Evolutionary conservation across 2,113 vertebrate species (phyloP), one percentile per base, ranked within the genome.

Genomic region (Oncorhynchus tshawytscha): DNA sequence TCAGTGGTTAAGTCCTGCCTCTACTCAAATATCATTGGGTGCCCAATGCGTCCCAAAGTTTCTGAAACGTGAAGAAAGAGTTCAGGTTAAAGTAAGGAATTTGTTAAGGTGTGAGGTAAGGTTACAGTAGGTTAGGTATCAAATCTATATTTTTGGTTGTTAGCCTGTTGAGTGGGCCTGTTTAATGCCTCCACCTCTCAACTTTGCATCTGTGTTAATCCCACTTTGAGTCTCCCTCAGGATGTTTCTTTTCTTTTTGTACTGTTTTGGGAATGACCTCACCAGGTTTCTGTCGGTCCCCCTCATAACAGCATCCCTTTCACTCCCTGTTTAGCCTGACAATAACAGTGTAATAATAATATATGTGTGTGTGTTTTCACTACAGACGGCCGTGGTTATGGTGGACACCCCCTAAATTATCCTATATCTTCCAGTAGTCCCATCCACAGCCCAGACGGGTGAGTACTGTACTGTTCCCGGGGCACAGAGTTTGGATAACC

Each of bases 391-490:
- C 76, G 29, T 18, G 65, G 75, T 67, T 84, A 85, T 9, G 83
- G 70, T 1, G 18, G 76, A 18, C 84, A 84, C 74, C 86, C 91
- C 75, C 95, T 95, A 70, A 80, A 82, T 0, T 57, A 91, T 22
- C 95, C 95, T 0, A 77, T 96, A 2, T 94, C 94, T 64, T 95
- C 93, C 83, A 94, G 94, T 90, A 96, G 95, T 75, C 95, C 96
- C 9, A 84, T 95, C 84, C 94, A 96, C 85, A 91, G 90, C 0
- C 76, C 90, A 22, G 96, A 97, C 1, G 94, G 96, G 97, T 98
- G 88, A 94, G 90, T 78, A 6, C 20, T 16, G 7, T 48, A 16
- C 54, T 29, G 18, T 15, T 4, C 22, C 15, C 13, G 22, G 48
- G 59, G 13, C 16, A n/a, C 59, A 62, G 20, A 22, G 59, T 22